Evolutionary conservation across 2,113 vertebrate species (phyloP), one percentile per base, ranked within the genome.

Genomic region (Nanger granti): DNA sequence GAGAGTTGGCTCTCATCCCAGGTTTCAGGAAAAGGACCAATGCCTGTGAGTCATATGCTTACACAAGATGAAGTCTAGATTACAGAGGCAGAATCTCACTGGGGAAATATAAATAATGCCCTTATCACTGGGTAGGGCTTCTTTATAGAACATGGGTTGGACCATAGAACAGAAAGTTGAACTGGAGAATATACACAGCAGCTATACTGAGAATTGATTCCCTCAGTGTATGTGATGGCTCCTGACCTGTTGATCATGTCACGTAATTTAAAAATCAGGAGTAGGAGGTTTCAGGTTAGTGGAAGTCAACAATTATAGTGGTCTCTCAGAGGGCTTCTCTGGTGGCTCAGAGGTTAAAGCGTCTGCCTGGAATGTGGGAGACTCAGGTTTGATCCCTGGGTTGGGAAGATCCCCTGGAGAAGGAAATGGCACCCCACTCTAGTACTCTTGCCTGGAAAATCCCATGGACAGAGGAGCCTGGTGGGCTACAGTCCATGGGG

Each of bases 111-210:
- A 97, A 97, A 98, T 97, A 93, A 64, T 79, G 22, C 73, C 41
- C 93, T 98, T 97, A 97, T 98, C 95, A 97, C 66, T 97, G 54
- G 98, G 97, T 31, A 82, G 86, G 88, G 86, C 87, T 57, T 97
- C 89, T 97, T 93, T 94, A 91, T 94, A 93, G 93, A 93, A 97
- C 80, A 94, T 76, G 76, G 94, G 94, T 55, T 94, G 93, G 86
- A 90, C 93, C 69, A 20, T 5, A 20, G 90, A 95, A 96, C 85
- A 96, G 93, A 97, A 86, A 66, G 47, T 79, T 89, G 94, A 97
- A 60, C 31, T 54, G 18, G 49, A 94, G 76, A 95, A 83, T 37
- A 83, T 17, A 31, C 37, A 60, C n/a, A 47, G 37, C 31, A 89
- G 7, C 24, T 22, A 14, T 47, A 82, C 1, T 87, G 79, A 87